A percentile compares a stretch with the other conserved stretches of the same genome.
phyloP scores from a whole-genome alignment of 2,797 vertebrate species.

The Cuculus canorus region DNA sequence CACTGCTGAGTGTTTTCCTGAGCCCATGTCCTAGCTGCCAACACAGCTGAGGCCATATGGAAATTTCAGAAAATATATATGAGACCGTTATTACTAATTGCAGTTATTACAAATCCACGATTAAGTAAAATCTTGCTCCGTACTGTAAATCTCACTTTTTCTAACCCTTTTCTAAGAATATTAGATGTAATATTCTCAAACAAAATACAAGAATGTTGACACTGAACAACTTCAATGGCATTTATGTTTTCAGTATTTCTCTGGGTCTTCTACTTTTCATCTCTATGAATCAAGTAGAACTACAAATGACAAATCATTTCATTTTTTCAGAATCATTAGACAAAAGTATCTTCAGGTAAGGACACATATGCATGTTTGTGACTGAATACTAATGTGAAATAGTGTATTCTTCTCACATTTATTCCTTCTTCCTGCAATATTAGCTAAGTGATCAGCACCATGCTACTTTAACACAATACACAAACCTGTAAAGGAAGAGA shows the following conservation, averaged over 20 bases:
- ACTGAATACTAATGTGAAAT: neutral
- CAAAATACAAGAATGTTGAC: neutral
- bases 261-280: neutral
- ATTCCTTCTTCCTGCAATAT: accelerated
- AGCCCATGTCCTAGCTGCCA: neutral
- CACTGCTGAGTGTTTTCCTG: neutral
- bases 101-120: neutral
- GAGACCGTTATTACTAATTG: neutral
- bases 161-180: neutral
- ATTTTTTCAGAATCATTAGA: neutral
- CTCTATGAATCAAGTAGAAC: neutral
- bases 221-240: neutral
- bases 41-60: neutral
- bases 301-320: neutral
- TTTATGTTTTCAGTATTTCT: neutral
- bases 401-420: neutral
- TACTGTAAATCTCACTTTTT: neutral
- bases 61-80: accelerated
- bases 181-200: neutral
- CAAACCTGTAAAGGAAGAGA: neutral
- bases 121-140: neutral
- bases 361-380: neutral
- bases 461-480: neutral
- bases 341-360: neutral
- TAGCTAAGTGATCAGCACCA: neutral